phyloP scores from a whole-genome alignment of 2,888 invertebrate species.

The Lithophane semibrunnea region DNA sequence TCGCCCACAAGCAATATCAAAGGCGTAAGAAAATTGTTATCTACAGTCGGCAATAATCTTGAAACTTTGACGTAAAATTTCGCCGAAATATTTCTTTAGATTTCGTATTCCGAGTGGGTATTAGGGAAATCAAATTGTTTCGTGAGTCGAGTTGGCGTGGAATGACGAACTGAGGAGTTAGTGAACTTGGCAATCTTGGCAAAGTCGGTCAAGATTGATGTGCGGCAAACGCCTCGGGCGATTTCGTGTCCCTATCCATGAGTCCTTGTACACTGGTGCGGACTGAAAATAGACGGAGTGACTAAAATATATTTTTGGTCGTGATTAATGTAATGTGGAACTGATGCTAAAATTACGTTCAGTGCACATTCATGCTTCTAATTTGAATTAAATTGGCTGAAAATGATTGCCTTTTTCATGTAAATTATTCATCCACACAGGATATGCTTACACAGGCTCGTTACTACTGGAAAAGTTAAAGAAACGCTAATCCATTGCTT shows the following conservation, averaged over 20 bases:
- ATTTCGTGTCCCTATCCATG: constrained; percentile 52
- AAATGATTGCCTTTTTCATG: neutral
- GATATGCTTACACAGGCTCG: neutral
- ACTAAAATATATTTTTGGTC: neutral
- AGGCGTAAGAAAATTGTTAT: constrained; percentile 58
- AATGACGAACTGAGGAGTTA: constrained; percentile 72
- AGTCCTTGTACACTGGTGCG: constrained; percentile 60
- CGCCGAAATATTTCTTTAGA: constrained; percentile 64
- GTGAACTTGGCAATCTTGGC: constrained; percentile 72
- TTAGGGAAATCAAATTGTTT: constrained; percentile 76
- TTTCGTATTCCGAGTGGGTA: constrained; percentile 70
- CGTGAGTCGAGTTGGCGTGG: constrained; percentile 68
- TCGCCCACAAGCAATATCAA: constrained; percentile 48
- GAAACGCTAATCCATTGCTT: too few species aligned
- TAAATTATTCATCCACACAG: neutral
- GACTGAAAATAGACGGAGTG: neutral
- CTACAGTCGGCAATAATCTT: constrained; percentile 56
- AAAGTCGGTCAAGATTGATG: constrained; percentile 72
- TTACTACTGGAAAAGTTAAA: neutral
- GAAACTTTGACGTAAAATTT: constrained; percentile 60
- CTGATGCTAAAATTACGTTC: neutral
- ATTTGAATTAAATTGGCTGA: neutral
- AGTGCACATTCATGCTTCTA: neutral
- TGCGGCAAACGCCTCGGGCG: constrained; percentile 69
- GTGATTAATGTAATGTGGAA: neutral